phyloP scores from a whole-genome alignment of 2,888 invertebrate genomes.

The Venustoraphidia nigricollis region DNA sequence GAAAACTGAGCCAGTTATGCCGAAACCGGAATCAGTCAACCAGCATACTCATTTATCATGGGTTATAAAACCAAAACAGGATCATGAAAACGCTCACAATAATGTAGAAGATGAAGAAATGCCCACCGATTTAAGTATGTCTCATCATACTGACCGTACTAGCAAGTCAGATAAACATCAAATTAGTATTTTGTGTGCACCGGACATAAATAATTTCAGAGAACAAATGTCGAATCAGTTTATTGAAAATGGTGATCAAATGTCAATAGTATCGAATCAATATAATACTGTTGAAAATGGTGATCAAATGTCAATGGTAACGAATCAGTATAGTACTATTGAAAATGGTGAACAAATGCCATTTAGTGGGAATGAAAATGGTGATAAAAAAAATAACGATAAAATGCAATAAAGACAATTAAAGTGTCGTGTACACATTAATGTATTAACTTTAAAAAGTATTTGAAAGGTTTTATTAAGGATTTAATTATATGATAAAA shows the following conservation, averaged over 20 bases:
- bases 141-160: constrained; percentile 23
- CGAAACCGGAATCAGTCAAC: constrained; percentile 16
- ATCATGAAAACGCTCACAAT: constrained; percentile 29
- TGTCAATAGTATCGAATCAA: too few relatives aligned
- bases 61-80: constrained; percentile 21
- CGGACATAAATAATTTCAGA: constrained; percentile 2
- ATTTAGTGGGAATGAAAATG: too few relatives aligned
- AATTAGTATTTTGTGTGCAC: constrained; percentile 7
- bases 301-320: too few relatives aligned
- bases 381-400: too few relatives aligned
- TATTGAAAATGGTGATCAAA: neutral
- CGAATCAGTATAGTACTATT: too few relatives aligned
- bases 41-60: constrained; percentile 3
- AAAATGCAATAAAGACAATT: too few relatives aligned
- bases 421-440: too few relatives aligned
- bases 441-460: too few relatives aligned
- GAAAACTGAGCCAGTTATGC: constrained; percentile 35
- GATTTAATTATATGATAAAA: too few relatives aligned
- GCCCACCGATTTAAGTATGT: constrained; percentile 56
- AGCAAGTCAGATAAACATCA: constrained; percentile 14
- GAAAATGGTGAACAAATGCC: too few relatives aligned
- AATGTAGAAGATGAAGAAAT: constrained; percentile 42
- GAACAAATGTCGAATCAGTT: neutral
- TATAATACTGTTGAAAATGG: too few relatives aligned
- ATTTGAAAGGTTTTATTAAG: too few relatives aligned